Evolutionary conservation across 2,888 invertebrate genomes (phyloP).

Genomic region (Chouioia cunea): DNA sequence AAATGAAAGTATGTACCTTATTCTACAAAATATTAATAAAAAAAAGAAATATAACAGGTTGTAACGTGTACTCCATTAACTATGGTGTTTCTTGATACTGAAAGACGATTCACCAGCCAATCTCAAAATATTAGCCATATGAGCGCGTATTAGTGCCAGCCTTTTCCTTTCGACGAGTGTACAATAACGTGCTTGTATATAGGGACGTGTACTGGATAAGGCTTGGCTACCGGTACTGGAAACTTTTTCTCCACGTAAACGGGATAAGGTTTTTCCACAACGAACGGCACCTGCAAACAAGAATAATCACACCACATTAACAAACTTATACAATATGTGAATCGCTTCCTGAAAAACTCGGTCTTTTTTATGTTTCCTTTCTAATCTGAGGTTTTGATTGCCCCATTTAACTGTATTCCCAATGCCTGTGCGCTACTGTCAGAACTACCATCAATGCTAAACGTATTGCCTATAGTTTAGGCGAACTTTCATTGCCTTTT

Average conservation of each 20-base stretch:
- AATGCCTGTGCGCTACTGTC: slow-evolving; percentile 16
- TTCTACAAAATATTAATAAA: no score
- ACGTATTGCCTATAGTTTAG: slow-evolving; percentile 33
- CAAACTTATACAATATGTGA: slow-evolving; percentile 19
- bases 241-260: slow-evolving; percentile 73
- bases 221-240: slow-evolving; percentile 72
- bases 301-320: slow-evolving; percentile 6
- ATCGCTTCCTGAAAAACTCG: slow-evolving; percentile 22
- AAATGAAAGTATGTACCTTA: no score
- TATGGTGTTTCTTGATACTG: no score
- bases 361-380: background rate
- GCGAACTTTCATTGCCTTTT: slow-evolving; percentile 16
- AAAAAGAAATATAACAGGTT: no score
- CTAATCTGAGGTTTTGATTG: background rate
- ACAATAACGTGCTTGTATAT: slow-evolving; percentile 70
- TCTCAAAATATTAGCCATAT: background rate
- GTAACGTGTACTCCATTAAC: no score
- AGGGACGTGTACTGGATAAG: slow-evolving; percentile 73
- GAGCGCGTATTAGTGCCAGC: slow-evolving; percentile 50
- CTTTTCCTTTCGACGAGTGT: slow-evolving; percentile 59
- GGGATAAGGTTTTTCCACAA: slow-evolving; percentile 74
- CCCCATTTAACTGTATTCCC: background rate
- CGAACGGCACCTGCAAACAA: slow-evolving; percentile 69
- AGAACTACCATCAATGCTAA: slow-evolving; percentile 1
- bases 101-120: no score